Percentiles rank a stretch among this genome's conserved stretches.
Evolutionary conservation across 2,113 vertebrate genomes (phyloP).

Genomic region (Egretta garzetta): DNA sequence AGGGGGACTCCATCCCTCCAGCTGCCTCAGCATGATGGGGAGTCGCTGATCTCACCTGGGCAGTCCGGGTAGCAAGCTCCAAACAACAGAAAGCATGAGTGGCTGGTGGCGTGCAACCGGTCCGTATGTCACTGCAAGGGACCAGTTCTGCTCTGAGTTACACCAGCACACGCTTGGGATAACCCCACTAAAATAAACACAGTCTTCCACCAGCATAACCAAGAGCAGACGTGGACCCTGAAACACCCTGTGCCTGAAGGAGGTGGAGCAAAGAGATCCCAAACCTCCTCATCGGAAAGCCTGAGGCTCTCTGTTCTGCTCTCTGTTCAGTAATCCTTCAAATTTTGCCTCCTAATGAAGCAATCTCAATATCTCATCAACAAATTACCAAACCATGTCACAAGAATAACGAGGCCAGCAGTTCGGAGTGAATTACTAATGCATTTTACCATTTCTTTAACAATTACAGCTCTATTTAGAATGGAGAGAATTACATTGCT

Average conservation of each 20-base stretch:
- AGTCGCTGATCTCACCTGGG: neutral
- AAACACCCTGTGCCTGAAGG: neutral
- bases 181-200: neutral
- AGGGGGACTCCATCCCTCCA: neutral
- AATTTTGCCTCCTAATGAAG: neutral
- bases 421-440: neutral
- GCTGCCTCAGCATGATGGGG: neutral
- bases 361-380: neutral
- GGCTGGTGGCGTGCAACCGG: neutral
- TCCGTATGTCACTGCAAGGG: neutral
- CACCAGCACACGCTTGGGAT: neutral
- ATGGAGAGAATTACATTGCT: neutral
- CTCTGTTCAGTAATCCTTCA: neutral
- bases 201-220: too few relatives aligned
- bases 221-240: neutral
- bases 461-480: slow-evolving; percentile 21
- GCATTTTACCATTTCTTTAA: slow-evolving; percentile 31
- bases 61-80: neutral
- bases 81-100: neutral
- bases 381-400: neutral
- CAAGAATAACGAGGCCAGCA: neutral
- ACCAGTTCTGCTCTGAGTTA: neutral
- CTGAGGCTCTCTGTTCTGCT: neutral
- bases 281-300: neutral
- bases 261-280: neutral